phyloP scores from a whole-genome alignment of 1,140 invertebrate genomes.

The Drosophila kepulauana region DNA sequence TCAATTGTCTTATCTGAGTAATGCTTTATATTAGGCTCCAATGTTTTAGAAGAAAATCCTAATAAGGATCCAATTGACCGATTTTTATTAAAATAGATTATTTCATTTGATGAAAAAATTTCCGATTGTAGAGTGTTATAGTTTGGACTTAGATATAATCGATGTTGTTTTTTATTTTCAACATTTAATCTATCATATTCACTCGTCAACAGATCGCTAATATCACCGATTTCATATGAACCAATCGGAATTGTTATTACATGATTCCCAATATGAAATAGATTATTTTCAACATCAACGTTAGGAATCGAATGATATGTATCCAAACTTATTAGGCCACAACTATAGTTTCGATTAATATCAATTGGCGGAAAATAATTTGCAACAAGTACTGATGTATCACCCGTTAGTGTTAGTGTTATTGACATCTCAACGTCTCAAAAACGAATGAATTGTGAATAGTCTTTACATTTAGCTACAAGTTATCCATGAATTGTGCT shows the following conservation, averaged over 20 bases:
- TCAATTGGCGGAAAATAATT: conserved; percentile 60
- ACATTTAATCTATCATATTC: background rate
- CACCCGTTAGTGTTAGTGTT: conserved; percentile 55
- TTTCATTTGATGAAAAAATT: conserved; percentile 1
- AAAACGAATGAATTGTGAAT: background rate
- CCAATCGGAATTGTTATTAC: conserved; percentile 71
- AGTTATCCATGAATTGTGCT: conserved; percentile 14
- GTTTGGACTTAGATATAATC: background rate
- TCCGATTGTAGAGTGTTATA: conserved; percentile 13
- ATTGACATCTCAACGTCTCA: conserved; percentile 46
- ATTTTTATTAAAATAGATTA: conserved; percentile 13
- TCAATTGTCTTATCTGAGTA: conserved; percentile 10
- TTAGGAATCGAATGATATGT: conserved; percentile 83
- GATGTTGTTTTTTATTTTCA: background rate
- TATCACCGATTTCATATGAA: conserved; percentile 76
- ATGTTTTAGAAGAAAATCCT: conserved; percentile 9
- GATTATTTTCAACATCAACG: conserved; percentile 70
- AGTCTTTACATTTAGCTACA: background rate
- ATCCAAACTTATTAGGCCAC: conserved; percentile 72
- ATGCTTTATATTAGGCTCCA: conserved; percentile 7
- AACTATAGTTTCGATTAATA: conserved; percentile 52
- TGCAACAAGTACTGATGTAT: conserved; percentile 31
- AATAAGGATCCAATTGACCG: conserved; percentile 4
- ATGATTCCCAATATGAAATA: conserved; percentile 73
- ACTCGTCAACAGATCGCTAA: background rate